A percentile compares a stretch with the other conserved stretches of the same genome.
phyloP scores from a whole-genome alignment of 2,797 vertebrate genomes.

The Falco rusticolus region DNA sequence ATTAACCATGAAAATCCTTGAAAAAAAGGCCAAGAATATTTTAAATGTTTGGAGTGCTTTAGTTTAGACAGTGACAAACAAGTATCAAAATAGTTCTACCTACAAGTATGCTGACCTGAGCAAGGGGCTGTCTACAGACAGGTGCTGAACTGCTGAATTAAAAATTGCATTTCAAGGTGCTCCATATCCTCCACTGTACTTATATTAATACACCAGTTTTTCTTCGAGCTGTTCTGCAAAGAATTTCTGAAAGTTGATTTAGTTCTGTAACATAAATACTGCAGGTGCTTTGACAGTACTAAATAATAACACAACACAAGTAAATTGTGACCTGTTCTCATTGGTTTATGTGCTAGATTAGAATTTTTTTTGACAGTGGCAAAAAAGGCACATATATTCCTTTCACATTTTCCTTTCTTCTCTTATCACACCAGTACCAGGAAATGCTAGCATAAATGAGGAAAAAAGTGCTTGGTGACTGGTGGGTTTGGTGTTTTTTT shows the following conservation, averaged over 20 bases:
- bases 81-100: not conserved
- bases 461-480: not conserved
- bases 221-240: not conserved
- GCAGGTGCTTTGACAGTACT: not conserved
- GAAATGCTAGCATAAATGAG: accelerated
- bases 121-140: not conserved
- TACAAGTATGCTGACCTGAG: not conserved
- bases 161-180: not conserved
- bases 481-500: not conserved
- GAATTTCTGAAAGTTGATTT: not conserved
- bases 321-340: not conserved
- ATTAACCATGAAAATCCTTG: not conserved
- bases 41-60: not conserved
- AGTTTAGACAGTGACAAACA: not conserved
- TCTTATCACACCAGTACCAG: not conserved
- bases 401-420: not conserved
- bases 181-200: not conserved
- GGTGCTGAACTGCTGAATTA: not conserved
- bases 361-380: not conserved
- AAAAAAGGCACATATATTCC: not conserved
- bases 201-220: not conserved
- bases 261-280: not conserved
- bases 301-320: not conserved
- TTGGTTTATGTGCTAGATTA: not conserved
- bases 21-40: not conserved